phyloP scores from a whole-genome alignment of 2,888 invertebrate species.

The Aromia moschata region DNA sequence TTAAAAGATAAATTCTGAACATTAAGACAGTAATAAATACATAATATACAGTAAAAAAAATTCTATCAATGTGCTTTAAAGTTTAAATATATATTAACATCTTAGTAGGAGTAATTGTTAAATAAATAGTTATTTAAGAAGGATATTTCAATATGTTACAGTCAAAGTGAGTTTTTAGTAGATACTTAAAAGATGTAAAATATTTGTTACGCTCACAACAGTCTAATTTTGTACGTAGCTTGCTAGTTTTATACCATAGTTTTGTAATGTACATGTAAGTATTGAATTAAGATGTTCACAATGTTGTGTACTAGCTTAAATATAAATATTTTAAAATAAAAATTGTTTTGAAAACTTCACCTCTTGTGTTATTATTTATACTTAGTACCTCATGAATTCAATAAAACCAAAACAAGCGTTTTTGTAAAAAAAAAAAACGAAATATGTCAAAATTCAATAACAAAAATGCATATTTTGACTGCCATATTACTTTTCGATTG shows the following conservation, averaged over 20 bases:
- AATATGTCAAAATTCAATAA: too few relatives aligned
- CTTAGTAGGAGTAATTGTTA: conserved; percentile 19
- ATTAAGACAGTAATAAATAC: too few relatives aligned
- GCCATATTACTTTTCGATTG: too few relatives aligned
- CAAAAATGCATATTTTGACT: too few relatives aligned
- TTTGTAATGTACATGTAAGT: conserved; percentile 64
- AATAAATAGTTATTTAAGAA: conserved; percentile 38
- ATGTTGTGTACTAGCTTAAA: conserved; percentile 58
- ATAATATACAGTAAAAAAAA: too few relatives aligned
- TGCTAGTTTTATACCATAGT: conserved; percentile 69
- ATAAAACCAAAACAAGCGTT: too few relatives aligned
- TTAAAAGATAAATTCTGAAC: too few relatives aligned
- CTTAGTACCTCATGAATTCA: too few relatives aligned
- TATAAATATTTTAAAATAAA: conserved; percentile 57
- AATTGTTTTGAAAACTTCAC: conserved; percentile 44
- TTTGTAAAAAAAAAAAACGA: too few relatives aligned
- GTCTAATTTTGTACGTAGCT: conserved; percentile 67
- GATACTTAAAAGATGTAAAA: conserved; percentile 49
- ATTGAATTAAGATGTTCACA: conserved; percentile 55
- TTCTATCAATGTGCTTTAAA: conserved; percentile 37
- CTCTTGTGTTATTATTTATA: neutral
- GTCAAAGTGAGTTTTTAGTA: conserved; percentile 50
- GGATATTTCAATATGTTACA: conserved; percentile 46
- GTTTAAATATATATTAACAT: conserved; percentile 9
- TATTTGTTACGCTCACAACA: conserved; percentile 60